Base-by-base conservation (phyloP, 92 coral and sea anemone species). In the Porites cylindrica region DNA sequence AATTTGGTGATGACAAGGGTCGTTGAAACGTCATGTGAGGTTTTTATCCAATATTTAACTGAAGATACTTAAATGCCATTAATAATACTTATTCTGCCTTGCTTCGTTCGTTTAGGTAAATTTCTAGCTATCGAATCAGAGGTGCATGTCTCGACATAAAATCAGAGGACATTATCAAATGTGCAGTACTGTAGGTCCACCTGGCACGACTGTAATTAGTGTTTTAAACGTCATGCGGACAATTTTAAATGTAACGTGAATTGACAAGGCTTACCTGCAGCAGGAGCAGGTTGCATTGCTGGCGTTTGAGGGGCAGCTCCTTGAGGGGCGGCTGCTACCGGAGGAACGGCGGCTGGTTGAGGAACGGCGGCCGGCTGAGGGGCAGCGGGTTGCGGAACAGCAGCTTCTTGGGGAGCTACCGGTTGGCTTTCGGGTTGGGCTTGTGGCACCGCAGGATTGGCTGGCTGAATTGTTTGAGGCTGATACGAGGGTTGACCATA, bases 391-490 rank as follows among this genome's bases (percentile, higher is more conserved):
- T 62, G 82, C 20, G 72, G 78, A 10, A 8, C 61, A 8, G 38
- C 79, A 16, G 72, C 78, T 43, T 79, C 50, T 43, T 78, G 62
- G 17, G 70, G 78, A 17, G n/a, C 12, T 8, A 17, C 52, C 1
- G 85, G 77, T 70, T 24, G 77, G 12, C 21, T 11, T 18, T 47
- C 76, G 52, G 76, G 67, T 18, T 75, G 91, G 11, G 86, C 70
- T 79, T 88, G 88, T 43, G 77, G 90, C 10, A 88, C 85, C 14
- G 86, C 86, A 18, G 88, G 83, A 32, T 81, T 85, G 6, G 85
- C 58, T 7, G 79, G 78, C 17, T 85, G 89, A 29, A 70, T 67
- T 20, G 93, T 74, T 67, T 23, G 91, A 79, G 82, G 85, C 59
- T 80, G 82, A 16, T 82, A 63, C 23, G 68, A 78, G 1, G 83